These are phyloP conservation scores for Alviniconcha strummeri DNA, from an alignment of 2,888 invertebrate genomes.

Conservation along the genomic window DNA sequence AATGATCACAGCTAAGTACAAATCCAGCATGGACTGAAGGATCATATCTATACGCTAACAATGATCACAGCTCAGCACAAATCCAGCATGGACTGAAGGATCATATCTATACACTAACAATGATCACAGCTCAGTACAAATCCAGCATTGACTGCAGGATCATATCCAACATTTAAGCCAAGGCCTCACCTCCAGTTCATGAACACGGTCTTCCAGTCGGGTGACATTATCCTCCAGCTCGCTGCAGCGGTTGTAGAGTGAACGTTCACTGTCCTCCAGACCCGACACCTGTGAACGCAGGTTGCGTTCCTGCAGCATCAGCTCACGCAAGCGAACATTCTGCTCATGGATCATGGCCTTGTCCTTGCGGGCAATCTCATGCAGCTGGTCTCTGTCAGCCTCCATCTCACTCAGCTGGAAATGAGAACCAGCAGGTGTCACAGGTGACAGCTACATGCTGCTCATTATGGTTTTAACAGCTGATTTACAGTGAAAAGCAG, in stretches of 20 bases:
- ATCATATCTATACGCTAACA: no score
- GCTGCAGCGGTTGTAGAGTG: constrained; percentile 57
- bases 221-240: constrained; percentile 57
- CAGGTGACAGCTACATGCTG: neutral
- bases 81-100: no score
- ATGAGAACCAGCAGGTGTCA: no score
- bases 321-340: constrained; percentile 63
- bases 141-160: no score
- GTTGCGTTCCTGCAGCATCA: constrained; percentile 62
- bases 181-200: constrained; percentile 48
- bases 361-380: constrained; percentile 67
- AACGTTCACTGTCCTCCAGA: constrained; percentile 57
- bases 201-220: constrained; percentile 57
- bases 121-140: no score
- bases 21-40: no score
- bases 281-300: constrained; percentile 62
- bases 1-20: no score
- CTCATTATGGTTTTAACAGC: no score
- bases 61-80: no score
- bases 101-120: no score
- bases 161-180: no score
- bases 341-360: constrained; percentile 69
- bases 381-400: constrained; percentile 66
- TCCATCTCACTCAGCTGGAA: constrained; percentile 66
- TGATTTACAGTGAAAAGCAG: no score